Percentiles rank a stretch among this genome's conserved stretches.
Conservation (phyloP, 2,113 vertebrate species). For the Felis chaus region DNA sequence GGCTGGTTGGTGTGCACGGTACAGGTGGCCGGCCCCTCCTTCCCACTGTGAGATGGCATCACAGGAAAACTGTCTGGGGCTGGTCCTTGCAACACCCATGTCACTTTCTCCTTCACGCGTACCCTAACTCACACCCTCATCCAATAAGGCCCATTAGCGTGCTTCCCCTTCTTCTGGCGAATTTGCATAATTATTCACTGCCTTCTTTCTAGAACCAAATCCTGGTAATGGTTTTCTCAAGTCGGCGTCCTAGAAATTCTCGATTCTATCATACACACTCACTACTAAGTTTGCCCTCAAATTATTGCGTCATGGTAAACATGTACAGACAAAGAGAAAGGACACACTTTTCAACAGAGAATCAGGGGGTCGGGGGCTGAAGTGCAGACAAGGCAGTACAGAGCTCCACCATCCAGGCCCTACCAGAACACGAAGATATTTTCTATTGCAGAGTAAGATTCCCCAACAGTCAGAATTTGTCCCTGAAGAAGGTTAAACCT, state of each 20-base stretch:
- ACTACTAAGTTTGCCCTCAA: constrained; percentile 88
- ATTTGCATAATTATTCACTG: constrained; percentile 84
- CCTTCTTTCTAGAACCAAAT: constrained; percentile 80
- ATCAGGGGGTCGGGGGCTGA: constrained; percentile 86
- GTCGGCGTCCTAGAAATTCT: constrained; percentile 79
- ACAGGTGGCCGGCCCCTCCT: constrained; percentile 32
- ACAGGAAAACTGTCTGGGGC: constrained; percentile 34
- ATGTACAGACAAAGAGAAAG: constrained; percentile 88
- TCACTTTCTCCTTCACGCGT: constrained; percentile 60
- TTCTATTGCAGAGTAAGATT: constrained; percentile 90
- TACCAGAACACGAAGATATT: constrained; percentile 87
- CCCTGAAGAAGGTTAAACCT: constrained; percentile 96
- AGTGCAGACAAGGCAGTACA: constrained; percentile 88
- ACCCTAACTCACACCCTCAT: constrained; percentile 70
- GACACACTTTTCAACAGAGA: constrained; percentile 85
- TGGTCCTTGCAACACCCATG: constrained; percentile 58
- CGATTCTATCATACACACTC: constrained; percentile 88
- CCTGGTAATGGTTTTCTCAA: constrained; percentile 69
- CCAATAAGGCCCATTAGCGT: constrained; percentile 79
- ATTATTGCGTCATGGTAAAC: constrained; percentile 91
- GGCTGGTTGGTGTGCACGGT: constrained; percentile 46
- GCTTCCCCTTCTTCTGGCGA: constrained; percentile 80
- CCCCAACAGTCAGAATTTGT: constrained; percentile 92
- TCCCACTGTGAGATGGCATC: constrained; percentile 27
- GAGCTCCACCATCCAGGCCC: constrained; percentile 89